Evolutionary conservation across 2,888 invertebrate species (phyloP), one percentile per base, ranked within the genome.

Genomic region (Ophion ellenae): DNA sequence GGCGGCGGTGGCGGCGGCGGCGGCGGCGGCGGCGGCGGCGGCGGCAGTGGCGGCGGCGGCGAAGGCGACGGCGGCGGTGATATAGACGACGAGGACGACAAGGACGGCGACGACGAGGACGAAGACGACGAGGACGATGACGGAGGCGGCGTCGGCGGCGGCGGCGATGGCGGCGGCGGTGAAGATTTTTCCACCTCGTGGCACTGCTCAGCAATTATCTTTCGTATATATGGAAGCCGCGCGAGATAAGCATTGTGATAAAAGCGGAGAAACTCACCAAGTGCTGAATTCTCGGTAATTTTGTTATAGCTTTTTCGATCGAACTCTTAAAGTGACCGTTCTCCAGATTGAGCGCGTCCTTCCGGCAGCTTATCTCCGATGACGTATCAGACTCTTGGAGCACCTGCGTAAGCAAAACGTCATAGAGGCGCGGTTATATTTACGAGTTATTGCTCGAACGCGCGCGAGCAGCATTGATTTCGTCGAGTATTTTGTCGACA

Each of bases 151-250:
- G 47, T 14, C 47, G 14, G 47, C 14, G 47, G 47, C 47, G 47
- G 14, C 47, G 14, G 14, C 47, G 47, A 17, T 20, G 24, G 20
- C 2, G 95, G 92, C 20, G 95, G 94, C 0, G 95, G 95, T 17
- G 95, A 95, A n/a, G 95, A 95, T 84, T 96, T 94, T 73, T 96
- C 95, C 24, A 95, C 95, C 47, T 94, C 94, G 91, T 94, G 94
- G 89, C 93, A 94, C 94, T 94, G 89, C 14, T 88, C 59, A 11
- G 14, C n/a, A 14, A 67, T 71, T 57, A 53, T 32, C 28, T 2
- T 14, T 14, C 9, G 20, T 20, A 11, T 2, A 10, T 28, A 3
- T 28, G 40, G 28, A 32, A 32, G 4, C 3, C 7, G 14, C 11
- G 47, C 14, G 47, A 4, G 14, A 14, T 2, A 14, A 47, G 14